phyloP scores from a whole-genome alignment of 2,113 vertebrate species.

The Melanostigma gelatinosum region DNA sequence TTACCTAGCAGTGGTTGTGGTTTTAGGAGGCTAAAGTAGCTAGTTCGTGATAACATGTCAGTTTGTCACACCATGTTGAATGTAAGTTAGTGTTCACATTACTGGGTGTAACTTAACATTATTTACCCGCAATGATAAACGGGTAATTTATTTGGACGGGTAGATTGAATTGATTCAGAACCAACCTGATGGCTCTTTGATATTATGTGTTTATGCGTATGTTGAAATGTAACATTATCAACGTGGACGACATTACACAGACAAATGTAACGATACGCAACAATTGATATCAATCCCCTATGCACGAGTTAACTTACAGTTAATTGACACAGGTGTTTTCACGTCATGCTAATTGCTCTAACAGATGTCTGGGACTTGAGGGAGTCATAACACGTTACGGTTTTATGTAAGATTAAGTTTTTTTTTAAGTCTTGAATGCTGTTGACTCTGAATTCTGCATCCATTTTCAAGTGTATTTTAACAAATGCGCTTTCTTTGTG shows the following conservation, averaged over 20 bases:
- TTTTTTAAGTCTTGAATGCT: background rate
- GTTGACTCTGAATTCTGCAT: background rate
- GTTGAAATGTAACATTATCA: background rate
- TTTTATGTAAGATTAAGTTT: background rate
- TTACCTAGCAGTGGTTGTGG: background rate
- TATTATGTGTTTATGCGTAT: background rate
- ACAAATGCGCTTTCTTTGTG: background rate
- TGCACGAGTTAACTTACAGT: no score
- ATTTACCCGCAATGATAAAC: background rate
- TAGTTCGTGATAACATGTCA: background rate
- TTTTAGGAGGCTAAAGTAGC: background rate
- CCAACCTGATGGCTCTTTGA: background rate
- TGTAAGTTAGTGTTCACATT: background rate
- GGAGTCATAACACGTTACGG: background rate
- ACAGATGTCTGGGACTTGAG: background rate
- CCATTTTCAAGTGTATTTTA: background rate
- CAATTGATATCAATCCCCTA: background rate
- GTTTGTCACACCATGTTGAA: background rate
- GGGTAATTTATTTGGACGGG: background rate
- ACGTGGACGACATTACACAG: no score
- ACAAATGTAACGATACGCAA: background rate
- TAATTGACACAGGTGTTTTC: constrained; percentile 17
- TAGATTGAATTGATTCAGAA: background rate
- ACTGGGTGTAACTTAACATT: background rate
- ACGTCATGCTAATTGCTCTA: background rate